These are phyloP conservation scores for Myocastor coypus DNA, from an alignment of 2,113 vertebrate species.

Conservation along the genomic window DNA sequence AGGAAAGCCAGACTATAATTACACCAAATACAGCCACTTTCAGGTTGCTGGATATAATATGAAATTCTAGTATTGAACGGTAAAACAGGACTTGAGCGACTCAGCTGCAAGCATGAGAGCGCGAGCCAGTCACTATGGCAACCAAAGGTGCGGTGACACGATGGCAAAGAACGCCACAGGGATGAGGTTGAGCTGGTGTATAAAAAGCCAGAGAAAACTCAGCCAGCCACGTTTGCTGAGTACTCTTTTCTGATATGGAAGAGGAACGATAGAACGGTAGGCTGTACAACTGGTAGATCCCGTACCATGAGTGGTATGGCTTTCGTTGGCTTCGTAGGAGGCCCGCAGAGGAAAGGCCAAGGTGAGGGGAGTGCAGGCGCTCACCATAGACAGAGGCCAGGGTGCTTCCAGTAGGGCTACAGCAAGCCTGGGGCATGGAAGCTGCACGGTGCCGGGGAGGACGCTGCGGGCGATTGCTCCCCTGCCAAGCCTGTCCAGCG, in stretches of 20 bases:
- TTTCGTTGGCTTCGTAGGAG: not conserved
- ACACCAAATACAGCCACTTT: not conserved
- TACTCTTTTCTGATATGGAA: conserved; percentile 49
- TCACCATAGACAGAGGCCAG: not conserved
- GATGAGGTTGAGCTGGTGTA: not conserved
- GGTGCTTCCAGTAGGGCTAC: not conserved
- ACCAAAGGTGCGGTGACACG: conserved; percentile 39
- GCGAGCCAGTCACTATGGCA: conserved; percentile 44
- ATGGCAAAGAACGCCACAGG: not conserved
- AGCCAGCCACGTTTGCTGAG: not conserved
- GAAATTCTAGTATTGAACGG: conserved; percentile 51
- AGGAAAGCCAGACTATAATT: conserved; percentile 58
- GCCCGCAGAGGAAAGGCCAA: conserved; percentile 16
- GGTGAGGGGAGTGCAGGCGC: conserved; percentile 18
- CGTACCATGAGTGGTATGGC: not conserved
- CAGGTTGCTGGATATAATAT: conserved; percentile 24
- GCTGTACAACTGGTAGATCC: not conserved
- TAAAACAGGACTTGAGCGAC: conserved; percentile 14
- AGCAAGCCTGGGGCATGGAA: not conserved
- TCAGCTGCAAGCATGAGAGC: conserved; percentile 38
- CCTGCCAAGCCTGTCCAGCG: not conserved
- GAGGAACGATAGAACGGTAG: not conserved
- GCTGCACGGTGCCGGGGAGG: not conserved
- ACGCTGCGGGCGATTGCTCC: not conserved
- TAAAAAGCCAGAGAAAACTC: not conserved